Conservation (phyloP, 2,797 vertebrate genomes). For the Hydrolagus colliei region DNA sequence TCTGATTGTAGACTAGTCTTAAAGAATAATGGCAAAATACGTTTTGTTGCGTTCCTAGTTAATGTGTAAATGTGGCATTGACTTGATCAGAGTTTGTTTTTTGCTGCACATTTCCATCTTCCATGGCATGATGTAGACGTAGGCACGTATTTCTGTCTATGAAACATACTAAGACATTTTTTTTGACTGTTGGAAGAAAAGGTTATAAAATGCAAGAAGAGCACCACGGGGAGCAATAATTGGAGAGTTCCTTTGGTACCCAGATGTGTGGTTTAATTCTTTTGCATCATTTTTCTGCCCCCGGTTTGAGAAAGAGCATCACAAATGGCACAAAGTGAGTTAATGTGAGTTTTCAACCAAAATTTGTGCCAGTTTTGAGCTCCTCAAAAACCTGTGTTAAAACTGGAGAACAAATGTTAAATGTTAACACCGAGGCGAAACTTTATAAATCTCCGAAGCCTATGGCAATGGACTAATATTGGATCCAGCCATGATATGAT, state of each 20-base stretch:
- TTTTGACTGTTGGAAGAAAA: neutral
- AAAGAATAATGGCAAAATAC: too few species aligned
- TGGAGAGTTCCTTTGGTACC: neutral
- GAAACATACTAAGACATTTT: neutral
- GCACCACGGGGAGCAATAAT: neutral
- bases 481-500: neutral
- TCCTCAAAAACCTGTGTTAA: neutral
- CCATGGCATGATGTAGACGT: neutral
- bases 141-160: neutral
- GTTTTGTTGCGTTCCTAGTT: too few species aligned
- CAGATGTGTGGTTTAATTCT: neutral
- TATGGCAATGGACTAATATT: neutral
- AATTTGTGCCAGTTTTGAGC: neutral
- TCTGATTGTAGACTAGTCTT: too few species aligned
- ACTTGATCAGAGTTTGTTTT: neutral
- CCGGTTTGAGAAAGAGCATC: neutral
- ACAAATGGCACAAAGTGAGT: neutral
- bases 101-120: neutral
- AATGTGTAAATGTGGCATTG: neutral
- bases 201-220: neutral
- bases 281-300: neutral
- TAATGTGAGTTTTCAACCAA: neutral
- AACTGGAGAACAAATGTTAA: neutral
- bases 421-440: neutral
- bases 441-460: neutral